phyloP scores from a whole-genome alignment of 2,888 invertebrate species.

The Piscicola geometra region DNA sequence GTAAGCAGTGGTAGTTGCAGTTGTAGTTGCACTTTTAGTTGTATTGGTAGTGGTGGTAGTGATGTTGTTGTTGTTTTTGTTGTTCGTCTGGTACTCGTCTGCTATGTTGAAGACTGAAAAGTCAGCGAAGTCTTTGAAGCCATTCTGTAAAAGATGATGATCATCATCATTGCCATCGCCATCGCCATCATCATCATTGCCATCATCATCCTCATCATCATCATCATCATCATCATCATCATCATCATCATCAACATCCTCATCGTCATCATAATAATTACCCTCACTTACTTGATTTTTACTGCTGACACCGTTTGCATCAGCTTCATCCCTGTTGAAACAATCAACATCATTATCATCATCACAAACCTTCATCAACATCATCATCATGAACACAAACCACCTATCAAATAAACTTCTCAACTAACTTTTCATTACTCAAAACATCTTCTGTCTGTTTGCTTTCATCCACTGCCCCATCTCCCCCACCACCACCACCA shows the following conservation, averaged over 20 bases:
- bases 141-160: too few relatives aligned
- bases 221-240: slow-evolving; percentile 20
- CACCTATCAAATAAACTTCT: neutral
- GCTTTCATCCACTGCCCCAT: neutral
- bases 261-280: slow-evolving; percentile 2
- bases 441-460: neutral
- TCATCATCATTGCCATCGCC: slow-evolving; percentile 14
- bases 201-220: slow-evolving; percentile 30
- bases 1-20: neutral
- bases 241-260: neutral
- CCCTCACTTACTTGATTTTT: neutral
- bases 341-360: neutral
- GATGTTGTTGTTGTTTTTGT: slow-evolving; percentile 8
- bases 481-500: neutral
- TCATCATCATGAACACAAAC: neutral
- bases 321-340: neutral
- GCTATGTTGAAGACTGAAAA: neutral
- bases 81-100: neutral
- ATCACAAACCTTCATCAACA: neutral
- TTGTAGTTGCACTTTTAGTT: neutral
- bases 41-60: neutral
- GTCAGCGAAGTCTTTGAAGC: slow-evolving; percentile 7
- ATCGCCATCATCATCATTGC: slow-evolving; percentile 25
- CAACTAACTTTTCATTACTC: too few relatives aligned
- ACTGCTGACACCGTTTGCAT: neutral